Base-by-base conservation (phyloP, 2,888 invertebrate species). In the Conomelus anceps region DNA sequence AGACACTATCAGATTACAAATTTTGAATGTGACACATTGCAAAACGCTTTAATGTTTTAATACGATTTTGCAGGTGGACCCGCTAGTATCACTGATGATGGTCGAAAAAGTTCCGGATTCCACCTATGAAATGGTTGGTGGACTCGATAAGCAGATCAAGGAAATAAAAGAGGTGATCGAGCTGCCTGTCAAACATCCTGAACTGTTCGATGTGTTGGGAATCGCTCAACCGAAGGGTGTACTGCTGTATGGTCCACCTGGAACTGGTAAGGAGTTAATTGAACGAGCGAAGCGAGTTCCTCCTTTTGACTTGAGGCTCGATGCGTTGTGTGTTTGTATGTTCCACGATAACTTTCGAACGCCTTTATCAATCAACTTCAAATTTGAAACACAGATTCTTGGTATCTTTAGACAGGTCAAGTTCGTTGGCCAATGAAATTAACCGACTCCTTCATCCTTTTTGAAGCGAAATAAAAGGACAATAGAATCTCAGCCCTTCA, bases 151-250 rank as follows among this genome's bases (percentile, higher is more conserved):
- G 93, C 99, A 99, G 94, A 99, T 99, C 89, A 99, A 99, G 93
- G 99, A 99, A 94, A 99, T 99, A 91, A 99, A 99, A 93, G 99
- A 99, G 94, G 99, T 99, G 0, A 99, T 99, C 93, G 99, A 99
- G 93, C 94, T 99, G 91, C 99, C 99, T 0, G 99, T 99, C 0
- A 99, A 99, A 93, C 99, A 99, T 95, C 99, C 99, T 0, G 99
- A 99, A 93, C 94, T 99, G n/a, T 99, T 99, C 94, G 99, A 99
- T 94, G 99, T 99, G 0, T 94, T 99, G 26, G 99, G 99, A 92
- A 99, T 99, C 93, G 99, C 99, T 23, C 99, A 99, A 93, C 99
- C 99, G 0, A 99, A 99, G 94, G 98, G 98, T 89, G 99, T 99
- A 0, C 94, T 99, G 20, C 94, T 99, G 24, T 99, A 99, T 94